Evolutionary conservation across 2,888 invertebrate species (phyloP), one percentile per base, ranked within the genome.

Genomic region (Acrobasis repandana): DNA sequence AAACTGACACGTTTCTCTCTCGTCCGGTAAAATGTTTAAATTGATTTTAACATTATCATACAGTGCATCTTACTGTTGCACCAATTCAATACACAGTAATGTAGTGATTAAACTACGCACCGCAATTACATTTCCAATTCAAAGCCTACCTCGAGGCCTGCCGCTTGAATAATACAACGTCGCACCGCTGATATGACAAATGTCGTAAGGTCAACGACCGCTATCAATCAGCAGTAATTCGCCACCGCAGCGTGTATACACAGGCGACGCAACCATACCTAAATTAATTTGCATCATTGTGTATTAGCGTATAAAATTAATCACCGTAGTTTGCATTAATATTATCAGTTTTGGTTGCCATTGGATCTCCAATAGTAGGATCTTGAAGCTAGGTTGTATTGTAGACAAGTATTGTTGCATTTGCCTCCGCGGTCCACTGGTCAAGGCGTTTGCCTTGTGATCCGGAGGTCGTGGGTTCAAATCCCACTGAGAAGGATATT

Each of bases 181-280:
- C 49, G 50, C 46, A 33, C 48, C 47, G 56, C 60, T 57, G 49
- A 60, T 56, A 63, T 62, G 56, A 62, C 59, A 62, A 61, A 62
- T 47, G 65, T 62, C 60, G 66, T 64, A 61, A 70, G 81, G 75
- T 63, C 77, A 75, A 67, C 75, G 73, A 82, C 79, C 65, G 72
- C 69, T 73, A 82, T 83, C 81, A 77, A 83, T 83, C 82, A 79
- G 77, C 72, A 76, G 78, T 82, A 81, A 83, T 82, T 73, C 73
- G 74, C 73, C 65, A 68, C 67, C 71, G 68, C 46, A 70, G 67
- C 67, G 69, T 66, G 68, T 60, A 16, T 52, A 52, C 52, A 52
- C 28, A 59, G 33, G 34, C 52, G 16, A 43, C 43, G 14, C 43
- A 52, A 46, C 46, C 46, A 52, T 52, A 52, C 16, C 52, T 54